phyloP scores from a whole-genome alignment of 2,888 invertebrate genomes.

The Xylota sylvarum region DNA sequence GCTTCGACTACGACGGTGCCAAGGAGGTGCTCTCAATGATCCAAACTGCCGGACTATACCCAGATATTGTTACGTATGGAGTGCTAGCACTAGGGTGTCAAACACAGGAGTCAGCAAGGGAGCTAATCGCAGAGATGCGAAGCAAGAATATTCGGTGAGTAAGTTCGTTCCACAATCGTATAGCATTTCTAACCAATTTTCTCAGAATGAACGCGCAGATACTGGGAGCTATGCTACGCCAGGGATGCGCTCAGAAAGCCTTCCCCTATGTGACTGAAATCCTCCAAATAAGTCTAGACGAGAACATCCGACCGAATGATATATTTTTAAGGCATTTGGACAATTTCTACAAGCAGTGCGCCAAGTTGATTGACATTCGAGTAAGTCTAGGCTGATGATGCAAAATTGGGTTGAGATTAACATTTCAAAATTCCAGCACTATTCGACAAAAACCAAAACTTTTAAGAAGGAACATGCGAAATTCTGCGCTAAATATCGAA shows the following conservation, averaged over 20 bases:
- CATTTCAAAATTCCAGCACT: slow-evolving; percentile 83
- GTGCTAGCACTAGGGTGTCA: slow-evolving; percentile 92
- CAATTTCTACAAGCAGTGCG: slow-evolving; percentile 87
- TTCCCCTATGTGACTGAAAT: slow-evolving; percentile 90
- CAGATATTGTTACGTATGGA: slow-evolving; percentile 94
- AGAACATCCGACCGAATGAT: slow-evolving; percentile 88
- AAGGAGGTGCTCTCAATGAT: slow-evolving; percentile 87
- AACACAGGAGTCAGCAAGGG: slow-evolving; percentile 87
- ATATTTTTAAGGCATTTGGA: slow-evolving; percentile 88
- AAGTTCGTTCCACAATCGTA: not conserved
- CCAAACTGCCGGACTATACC: slow-evolving; percentile 86
- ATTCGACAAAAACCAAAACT: slow-evolving; percentile 79
- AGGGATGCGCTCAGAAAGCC: slow-evolving; percentile 87
- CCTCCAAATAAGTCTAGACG: slow-evolving; percentile 88
- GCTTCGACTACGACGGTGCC: slow-evolving; percentile 89
- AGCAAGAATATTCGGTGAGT: slow-evolving; percentile 87
- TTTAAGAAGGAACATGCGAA: slow-evolving; percentile 84
- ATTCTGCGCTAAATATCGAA: slow-evolving; percentile 85
- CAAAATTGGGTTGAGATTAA: slow-evolving; percentile 6
- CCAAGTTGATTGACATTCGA: slow-evolving; percentile 85
- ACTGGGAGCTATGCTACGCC: slow-evolving; percentile 89
- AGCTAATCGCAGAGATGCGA: slow-evolving; percentile 90
- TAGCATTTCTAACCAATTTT: slow-evolving; percentile 20
- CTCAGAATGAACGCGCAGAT: slow-evolving; percentile 90
- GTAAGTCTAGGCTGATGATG: slow-evolving; percentile 81